A percentile compares a stretch with the other conserved stretches of the same genome.
These are phyloP conservation scores for Lymantria monacha DNA, from an alignment of 2,888 invertebrate genomes.

Conservation along the genomic window DNA sequence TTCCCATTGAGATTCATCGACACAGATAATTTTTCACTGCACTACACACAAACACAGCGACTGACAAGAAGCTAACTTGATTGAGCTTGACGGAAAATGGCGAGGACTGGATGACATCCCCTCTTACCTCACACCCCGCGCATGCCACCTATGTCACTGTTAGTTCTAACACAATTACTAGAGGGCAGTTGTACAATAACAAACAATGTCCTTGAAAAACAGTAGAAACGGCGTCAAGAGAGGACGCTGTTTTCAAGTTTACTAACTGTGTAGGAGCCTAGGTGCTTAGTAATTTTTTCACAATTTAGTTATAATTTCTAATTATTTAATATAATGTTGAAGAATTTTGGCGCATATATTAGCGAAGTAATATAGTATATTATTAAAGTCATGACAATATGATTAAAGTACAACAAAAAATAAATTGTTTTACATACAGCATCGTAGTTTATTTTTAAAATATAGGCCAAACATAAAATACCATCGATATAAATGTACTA, in stretches of 20 bases:
- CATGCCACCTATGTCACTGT: conserved; percentile 44
- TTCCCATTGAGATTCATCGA: conserved; percentile 80
- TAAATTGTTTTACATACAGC: too few relatives aligned
- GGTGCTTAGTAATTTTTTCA: too few relatives aligned
- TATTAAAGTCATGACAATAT: too few relatives aligned
- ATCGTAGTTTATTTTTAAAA: too few relatives aligned
- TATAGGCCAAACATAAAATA: too few relatives aligned
- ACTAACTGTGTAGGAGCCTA: too few relatives aligned
- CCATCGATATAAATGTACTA: too few relatives aligned
- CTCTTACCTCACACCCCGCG: conserved; percentile 62
- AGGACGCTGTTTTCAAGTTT: conserved; percentile 29
- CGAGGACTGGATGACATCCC: conserved; percentile 65
- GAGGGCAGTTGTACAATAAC: conserved; percentile 53
- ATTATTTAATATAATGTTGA: too few relatives aligned
- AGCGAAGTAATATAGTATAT: too few relatives aligned
- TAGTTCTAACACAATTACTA: conserved; percentile 29
- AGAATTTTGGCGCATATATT: too few relatives aligned
- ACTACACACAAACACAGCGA: conserved; percentile 81
- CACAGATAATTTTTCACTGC: conserved; percentile 80
- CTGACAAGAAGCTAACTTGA: conserved; percentile 80
- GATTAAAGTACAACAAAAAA: too few relatives aligned
- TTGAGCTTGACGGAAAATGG: conserved; percentile 79
- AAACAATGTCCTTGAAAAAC: conserved; percentile 31
- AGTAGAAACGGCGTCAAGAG: conserved; percentile 24
- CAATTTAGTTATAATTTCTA: too few relatives aligned